These are phyloP conservation scores for Trisateles emortualis DNA, from an alignment of 2,888 invertebrate species.

Conservation along the genomic window DNA sequence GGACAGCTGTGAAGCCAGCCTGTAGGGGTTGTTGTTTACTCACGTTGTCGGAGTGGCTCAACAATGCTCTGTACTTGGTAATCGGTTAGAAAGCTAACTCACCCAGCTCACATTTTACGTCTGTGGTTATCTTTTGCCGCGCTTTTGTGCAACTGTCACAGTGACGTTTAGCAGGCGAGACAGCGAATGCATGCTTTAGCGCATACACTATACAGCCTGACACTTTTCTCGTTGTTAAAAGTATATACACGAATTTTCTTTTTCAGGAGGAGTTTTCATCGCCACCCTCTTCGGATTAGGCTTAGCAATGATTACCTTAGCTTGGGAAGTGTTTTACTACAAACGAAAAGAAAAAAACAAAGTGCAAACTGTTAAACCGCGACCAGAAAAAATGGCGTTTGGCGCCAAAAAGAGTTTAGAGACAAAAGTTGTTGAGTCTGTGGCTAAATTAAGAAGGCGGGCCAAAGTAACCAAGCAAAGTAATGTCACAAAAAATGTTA, in stretches of 20 bases:
- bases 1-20: no score
- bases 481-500: conserved; percentile 60
- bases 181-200: no score
- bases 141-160: no score
- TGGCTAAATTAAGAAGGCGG: conserved; percentile 39
- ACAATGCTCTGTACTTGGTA: no score
- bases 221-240: not conserved
- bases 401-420: conserved; percentile 52
- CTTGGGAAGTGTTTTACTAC: conserved; percentile 93
- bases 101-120: no score
- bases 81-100: no score
- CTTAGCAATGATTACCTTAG: conserved; percentile 94
- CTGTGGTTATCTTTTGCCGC: no score
- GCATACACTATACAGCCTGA: no score
- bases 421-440: conserved; percentile 42
- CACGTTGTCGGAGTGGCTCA: no score
- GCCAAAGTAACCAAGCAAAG: conserved; percentile 38
- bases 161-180: no score
- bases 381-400: conserved; percentile 54
- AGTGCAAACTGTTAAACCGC: conserved; percentile 52
- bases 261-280: conserved; percentile 94
- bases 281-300: conserved; percentile 95
- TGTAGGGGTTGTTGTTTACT: no score
- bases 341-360: conserved; percentile 84
- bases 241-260: not conserved